Base-by-base conservation (phyloP, 2,113 vertebrate species). In the Chaetodon trifascialis region DNA sequence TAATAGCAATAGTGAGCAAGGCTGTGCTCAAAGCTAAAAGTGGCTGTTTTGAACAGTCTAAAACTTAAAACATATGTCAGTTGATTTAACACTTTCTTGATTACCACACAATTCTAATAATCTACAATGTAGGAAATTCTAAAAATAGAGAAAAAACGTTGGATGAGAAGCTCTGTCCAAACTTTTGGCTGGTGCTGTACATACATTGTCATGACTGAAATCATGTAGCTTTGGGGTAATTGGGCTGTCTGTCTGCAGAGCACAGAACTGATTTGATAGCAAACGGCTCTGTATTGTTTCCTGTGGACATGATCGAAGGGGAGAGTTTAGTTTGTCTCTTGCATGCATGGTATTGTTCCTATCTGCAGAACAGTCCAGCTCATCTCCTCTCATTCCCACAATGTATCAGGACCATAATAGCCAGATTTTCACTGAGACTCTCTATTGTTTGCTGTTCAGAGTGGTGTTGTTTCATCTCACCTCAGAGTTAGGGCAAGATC, bases 371-470 rank as follows among this genome's bases (percentile, higher is more conserved):
- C 60, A 59, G 68, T 79, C 54, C 73, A 65, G 70, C 71, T 74
- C 23, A 21, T 79, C 64, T 80, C 34, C 34, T 69, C 78, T 78
- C 47, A 63, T 73, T 67, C 42, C 74, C 21, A 59, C 82, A 69
- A 67, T 59, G 12, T 40, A 36, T 15, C 60, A 47, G 84, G 68
- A 81, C 66, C 40, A 74, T 64, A 73, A 67, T 67, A 36, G 75
- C 52, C 46, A 15, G 19, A 64, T 56, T 64, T 85, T 70, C 68
- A 76, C 60, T 86, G 76, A 86, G 66, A 66, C 65, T 36, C 25
- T 44, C 73, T 52, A 30, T 80, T 76, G 67, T 81, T 83, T 81
- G 59, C 63, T 70, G 47, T 75, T 80, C 74, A 73, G 55, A 14
- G 23, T 55, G 55, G 10, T 51, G 44, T 68, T 73, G 55, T 78